Evolutionary conservation across 1,140 invertebrate genomes (phyloP).

Genomic region (Capitella teleta): DNA sequence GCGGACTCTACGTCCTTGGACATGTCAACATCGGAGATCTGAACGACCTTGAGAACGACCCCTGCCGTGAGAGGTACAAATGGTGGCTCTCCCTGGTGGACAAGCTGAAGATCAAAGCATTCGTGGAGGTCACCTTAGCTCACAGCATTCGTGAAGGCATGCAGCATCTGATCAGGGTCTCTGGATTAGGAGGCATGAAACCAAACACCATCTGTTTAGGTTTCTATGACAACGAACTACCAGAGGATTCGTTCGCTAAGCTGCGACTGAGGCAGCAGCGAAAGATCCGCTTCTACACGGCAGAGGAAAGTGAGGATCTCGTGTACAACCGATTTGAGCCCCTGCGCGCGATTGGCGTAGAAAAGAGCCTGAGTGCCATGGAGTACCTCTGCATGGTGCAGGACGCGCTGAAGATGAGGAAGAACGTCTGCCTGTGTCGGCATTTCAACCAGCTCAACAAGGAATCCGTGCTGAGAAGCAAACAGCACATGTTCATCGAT

Average conservation of each 20-base stretch:
- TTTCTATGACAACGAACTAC: constrained; percentile 54
- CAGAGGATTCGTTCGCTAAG: constrained; percentile 12
- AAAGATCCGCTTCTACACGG: not conserved
- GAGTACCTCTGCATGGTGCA: constrained; percentile 85
- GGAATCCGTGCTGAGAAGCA: constrained; percentile 19
- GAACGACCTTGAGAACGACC: constrained; percentile 44
- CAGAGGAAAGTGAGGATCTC: constrained; percentile 11
- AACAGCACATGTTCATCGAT: constrained; percentile 61
- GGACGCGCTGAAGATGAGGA: constrained; percentile 76
- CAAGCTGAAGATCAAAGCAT: constrained; percentile 86
- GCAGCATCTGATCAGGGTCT: constrained; percentile 79
- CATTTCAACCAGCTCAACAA: constrained; percentile 75
- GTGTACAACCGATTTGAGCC: constrained; percentile 18
- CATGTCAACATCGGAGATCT: constrained; percentile 59
- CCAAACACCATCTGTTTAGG: constrained; percentile 83
- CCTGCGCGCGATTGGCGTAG: constrained; percentile 26
- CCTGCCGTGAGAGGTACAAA: constrained; percentile 61
- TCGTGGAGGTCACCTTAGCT: constrained; percentile 87
- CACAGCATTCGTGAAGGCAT: constrained; percentile 74
- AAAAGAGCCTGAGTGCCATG: constrained; percentile 26
- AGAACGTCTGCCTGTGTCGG: constrained; percentile 86
- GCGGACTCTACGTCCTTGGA: constrained; percentile 87
- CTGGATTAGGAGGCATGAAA: constrained; percentile 97
- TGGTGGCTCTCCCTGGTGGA: constrained; percentile 81
- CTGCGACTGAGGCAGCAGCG: not conserved